phyloP scores from a whole-genome alignment of 2,113 vertebrate genomes.

The Plotosus lineatus region DNA sequence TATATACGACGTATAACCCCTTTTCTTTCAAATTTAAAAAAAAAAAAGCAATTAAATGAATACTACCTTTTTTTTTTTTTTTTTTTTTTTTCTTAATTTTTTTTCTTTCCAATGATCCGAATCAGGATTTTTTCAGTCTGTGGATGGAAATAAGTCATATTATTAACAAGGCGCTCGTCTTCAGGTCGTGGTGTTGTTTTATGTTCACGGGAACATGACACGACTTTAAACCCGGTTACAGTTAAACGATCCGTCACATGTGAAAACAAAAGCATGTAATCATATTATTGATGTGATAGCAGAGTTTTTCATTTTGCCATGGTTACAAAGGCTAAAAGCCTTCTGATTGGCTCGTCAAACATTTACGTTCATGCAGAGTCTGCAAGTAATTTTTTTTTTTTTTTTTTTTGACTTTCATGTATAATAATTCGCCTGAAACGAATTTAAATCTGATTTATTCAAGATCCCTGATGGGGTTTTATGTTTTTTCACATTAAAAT shows the following conservation, averaged over 20 bases:
- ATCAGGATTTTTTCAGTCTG: constrained; percentile 87
- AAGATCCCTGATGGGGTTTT: fast-evolving
- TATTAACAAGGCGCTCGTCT: constrained; percentile 54
- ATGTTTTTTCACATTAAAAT: neutral
- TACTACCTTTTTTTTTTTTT: constrained; percentile 67
- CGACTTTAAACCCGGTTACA: neutral
- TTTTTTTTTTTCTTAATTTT: neutral
- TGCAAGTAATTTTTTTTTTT: neutral
- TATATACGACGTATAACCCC: constrained; percentile 62
- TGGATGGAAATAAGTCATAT: constrained; percentile 87
- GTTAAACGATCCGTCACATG: no score
- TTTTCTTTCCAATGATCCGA: constrained; percentile 72
- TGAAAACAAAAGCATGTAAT: no score
- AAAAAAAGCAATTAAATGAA: constrained; percentile 67
- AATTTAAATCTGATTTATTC: neutral
- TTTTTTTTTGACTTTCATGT: neutral
- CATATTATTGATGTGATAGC: no score
- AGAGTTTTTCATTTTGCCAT: neutral
- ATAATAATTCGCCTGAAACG: neutral
- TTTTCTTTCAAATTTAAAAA: constrained; percentile 56
- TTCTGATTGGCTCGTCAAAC: neutral
- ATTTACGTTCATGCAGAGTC: neutral
- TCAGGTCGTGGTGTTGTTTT: constrained; percentile 51
- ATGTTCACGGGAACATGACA: constrained; percentile 49
- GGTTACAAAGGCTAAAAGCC: no score